Percentiles rank a stretch among this genome's conserved stretches.
Evolutionary conservation across 2,113 vertebrate genomes (phyloP).

Genomic region (Mobula hypostoma): DNA sequence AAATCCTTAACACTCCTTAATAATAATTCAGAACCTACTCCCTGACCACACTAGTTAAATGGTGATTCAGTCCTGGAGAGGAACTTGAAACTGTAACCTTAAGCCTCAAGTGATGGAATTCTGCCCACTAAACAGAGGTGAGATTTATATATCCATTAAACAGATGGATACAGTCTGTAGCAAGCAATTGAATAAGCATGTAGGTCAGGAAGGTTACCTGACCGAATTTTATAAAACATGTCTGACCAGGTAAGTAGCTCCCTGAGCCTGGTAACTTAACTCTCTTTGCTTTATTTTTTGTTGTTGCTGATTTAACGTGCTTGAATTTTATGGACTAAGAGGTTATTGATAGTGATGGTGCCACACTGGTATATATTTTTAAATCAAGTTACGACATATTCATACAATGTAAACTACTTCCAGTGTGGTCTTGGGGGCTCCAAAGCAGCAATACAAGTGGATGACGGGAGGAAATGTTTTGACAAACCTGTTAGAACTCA

Average conservation of each 20-base stretch:
- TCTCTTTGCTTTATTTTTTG: neutral
- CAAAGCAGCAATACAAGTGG: neutral
- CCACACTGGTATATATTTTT: neutral
- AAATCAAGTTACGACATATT: neutral
- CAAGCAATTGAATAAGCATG: neutral
- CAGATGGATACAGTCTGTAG: neutral
- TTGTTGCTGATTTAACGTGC: neutral
- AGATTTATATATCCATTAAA: neutral
- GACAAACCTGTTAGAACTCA: neutral
- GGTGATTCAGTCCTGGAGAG: neutral
- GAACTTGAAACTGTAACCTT: neutral
- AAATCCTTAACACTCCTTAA: neutral
- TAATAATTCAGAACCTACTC: neutral
- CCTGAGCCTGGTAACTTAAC: neutral
- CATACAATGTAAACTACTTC: neutral
- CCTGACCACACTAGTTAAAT: neutral
- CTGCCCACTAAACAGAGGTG: neutral
- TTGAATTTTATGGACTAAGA: neutral
- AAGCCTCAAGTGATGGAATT: neutral
- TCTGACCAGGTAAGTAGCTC: neutral
- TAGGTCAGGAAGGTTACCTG: neutral
- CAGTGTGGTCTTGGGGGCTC: neutral
- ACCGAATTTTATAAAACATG: neutral
- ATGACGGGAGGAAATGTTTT: neutral
- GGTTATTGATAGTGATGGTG: neutral